Evolutionary conservation across 2,797 vertebrate genomes (phyloP).

Genomic region (Chelon labrosus): DNA sequence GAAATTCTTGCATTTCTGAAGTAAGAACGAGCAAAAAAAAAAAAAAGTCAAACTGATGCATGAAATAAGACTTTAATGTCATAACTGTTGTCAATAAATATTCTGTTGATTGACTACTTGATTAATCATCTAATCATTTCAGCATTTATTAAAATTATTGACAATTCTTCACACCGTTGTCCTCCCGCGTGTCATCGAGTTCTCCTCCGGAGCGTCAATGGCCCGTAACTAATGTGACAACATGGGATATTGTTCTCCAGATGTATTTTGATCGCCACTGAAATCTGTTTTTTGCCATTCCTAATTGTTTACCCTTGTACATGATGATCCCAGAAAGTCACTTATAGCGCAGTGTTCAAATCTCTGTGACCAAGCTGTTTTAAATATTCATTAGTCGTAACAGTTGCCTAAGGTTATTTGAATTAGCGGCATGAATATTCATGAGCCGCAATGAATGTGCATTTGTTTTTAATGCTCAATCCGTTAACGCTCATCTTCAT

Average conservation of each 20-base stretch:
- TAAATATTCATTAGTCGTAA: slow-evolving; percentile 95
- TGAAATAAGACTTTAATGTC: neutral
- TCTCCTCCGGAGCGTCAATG: slow-evolving; percentile 33
- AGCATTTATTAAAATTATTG: slow-evolving; percentile 27
- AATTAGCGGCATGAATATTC: slow-evolving; percentile 95
- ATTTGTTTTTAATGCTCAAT: slow-evolving; percentile 89
- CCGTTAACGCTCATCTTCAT: slow-evolving; percentile 80
- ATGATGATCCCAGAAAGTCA: slow-evolving; percentile 88
- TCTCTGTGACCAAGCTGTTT: slow-evolving; percentile 92
- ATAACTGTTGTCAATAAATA: slow-evolving; percentile 11
- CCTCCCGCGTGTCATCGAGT: slow-evolving; percentile 35
- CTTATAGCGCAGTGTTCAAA: slow-evolving; percentile 89
- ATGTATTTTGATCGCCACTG: slow-evolving; percentile 69
- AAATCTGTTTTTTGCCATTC: slow-evolving; percentile 72
- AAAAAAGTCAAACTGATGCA: neutral
- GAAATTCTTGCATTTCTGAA: slow-evolving; percentile 2
- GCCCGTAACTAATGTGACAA: slow-evolving; percentile 66
- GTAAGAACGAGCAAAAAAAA: neutral
- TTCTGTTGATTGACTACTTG: slow-evolving; percentile 18
- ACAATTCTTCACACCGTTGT: slow-evolving; percentile 35
- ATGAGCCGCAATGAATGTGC: slow-evolving; percentile 90
- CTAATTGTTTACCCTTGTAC: slow-evolving; percentile 92
- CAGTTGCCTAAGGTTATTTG: slow-evolving; percentile 96
- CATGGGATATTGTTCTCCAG: slow-evolving; percentile 78
- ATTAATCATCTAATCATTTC: slow-evolving; percentile 43